These are phyloP conservation scores for Drosophila seguyi DNA, from an alignment of 1,140 invertebrate genomes.

Conservation along the genomic window DNA sequence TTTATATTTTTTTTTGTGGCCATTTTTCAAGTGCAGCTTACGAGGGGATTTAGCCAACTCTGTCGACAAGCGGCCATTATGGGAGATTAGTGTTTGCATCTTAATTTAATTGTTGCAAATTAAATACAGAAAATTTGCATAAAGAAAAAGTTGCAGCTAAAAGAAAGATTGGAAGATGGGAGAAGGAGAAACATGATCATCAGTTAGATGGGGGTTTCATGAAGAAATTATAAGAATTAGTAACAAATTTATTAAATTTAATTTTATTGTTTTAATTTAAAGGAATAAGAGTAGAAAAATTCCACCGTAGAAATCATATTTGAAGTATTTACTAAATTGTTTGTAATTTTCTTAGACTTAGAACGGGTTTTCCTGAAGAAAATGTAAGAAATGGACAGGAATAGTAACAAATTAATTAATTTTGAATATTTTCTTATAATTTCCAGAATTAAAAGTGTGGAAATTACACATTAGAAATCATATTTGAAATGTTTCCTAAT, in stretches of 20 bases:
- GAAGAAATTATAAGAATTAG: too few relatives aligned
- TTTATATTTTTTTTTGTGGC: conserved; percentile 30
- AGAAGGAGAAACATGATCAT: background rate
- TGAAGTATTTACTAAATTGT: background rate
- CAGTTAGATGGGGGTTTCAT: background rate
- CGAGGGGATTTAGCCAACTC: conserved; percentile 42
- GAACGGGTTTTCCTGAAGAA: too few relatives aligned
- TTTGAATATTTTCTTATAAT: too few relatives aligned
- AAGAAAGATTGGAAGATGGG: conserved; percentile 1
- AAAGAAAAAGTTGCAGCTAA: conserved; percentile 12
- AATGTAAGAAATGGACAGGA: too few relatives aligned
- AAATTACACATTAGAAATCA: too few relatives aligned
- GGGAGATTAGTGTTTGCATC: conserved; percentile 62
- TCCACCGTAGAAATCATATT: background rate
- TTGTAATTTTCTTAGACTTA: background rate
- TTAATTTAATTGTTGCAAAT: conserved; percentile 80
- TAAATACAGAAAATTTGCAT: conserved; percentile 60
- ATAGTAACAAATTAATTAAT: too few relatives aligned
- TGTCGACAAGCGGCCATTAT: conserved; percentile 65
- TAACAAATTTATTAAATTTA: background rate
- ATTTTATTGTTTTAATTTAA: background rate
- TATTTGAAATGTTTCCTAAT: too few relatives aligned
- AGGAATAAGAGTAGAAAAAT: background rate
- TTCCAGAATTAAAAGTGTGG: too few relatives aligned
- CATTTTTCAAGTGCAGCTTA: conserved; percentile 83